These are phyloP conservation scores for Psococerastis gibbosa DNA, from an alignment of 2,888 invertebrate species.

Conservation along the genomic window DNA sequence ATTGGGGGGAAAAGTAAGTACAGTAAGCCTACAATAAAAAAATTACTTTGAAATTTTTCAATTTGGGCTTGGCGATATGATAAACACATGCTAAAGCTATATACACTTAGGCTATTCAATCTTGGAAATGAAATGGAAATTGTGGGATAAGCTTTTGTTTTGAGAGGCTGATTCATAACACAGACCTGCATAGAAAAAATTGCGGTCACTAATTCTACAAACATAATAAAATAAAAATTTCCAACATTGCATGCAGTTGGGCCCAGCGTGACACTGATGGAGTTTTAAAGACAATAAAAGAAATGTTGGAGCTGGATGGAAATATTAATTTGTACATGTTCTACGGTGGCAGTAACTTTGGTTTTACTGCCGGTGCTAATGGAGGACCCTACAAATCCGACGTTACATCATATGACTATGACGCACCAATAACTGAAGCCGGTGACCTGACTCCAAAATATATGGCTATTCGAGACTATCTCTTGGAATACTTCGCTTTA, in stretches of 20 bases:
- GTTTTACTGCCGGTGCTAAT: conserved; percentile 32
- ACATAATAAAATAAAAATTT: too few species aligned
- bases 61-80: too few species aligned
- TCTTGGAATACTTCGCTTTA: conserved; percentile 21
- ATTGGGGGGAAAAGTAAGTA: conserved; percentile 57
- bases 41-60: too few species aligned
- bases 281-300: conserved; percentile 33
- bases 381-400: conserved; percentile 36
- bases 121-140: too few species aligned
- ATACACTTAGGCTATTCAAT: too few species aligned
- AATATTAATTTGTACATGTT: conserved; percentile 84
- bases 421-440: conserved; percentile 73
- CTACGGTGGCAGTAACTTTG: conserved; percentile 75
- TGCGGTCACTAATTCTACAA: too few species aligned
- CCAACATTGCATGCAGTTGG: too few species aligned
- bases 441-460: conserved; percentile 81
- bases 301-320: conserved; percentile 34
- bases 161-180: too few species aligned
- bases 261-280: conserved; percentile 21
- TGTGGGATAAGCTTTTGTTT: too few species aligned
- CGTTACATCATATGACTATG: conserved; percentile 80
- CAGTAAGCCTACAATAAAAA: too few species aligned
- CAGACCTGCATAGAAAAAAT: too few species aligned
- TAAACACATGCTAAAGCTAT: too few species aligned
- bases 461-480: conserved; percentile 40